Evolutionary conservation across 2,113 vertebrate species (phyloP).

Genomic region (Salvelinus namaycush): DNA sequence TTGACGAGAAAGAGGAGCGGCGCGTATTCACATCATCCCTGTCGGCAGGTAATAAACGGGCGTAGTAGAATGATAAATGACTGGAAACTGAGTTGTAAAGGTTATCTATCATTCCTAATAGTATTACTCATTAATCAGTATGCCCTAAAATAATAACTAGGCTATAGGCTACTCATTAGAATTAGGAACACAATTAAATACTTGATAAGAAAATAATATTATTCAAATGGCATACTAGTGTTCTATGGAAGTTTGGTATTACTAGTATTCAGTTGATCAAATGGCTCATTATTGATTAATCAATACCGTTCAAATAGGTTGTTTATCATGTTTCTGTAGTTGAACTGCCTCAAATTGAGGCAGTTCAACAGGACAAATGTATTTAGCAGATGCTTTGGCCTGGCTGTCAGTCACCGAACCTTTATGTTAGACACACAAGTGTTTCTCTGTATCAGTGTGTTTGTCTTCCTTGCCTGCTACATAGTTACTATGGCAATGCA

Average conservation of each 20-base stretch:
- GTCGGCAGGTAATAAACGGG: background rate
- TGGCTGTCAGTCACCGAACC: too few relatives aligned
- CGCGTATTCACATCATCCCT: background rate
- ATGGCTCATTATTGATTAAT: background rate
- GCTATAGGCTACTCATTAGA: background rate
- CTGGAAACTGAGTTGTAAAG: background rate
- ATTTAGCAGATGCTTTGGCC: too few relatives aligned
- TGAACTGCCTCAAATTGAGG: background rate
- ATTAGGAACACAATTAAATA: background rate
- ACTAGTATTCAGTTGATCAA: background rate
- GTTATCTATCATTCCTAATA: background rate
- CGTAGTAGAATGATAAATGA: background rate
- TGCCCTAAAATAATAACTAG: background rate
- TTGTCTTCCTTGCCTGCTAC: background rate
- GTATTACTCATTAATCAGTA: background rate
- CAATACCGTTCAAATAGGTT: background rate
- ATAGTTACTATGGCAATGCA: background rate
- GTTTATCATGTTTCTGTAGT: background rate
- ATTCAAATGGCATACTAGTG: background rate
- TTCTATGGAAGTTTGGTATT: background rate
- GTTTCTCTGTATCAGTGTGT: background rate
- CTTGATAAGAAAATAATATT: background rate
- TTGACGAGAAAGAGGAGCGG: background rate
- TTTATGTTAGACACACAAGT: background rate
- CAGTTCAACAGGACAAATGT: too few relatives aligned